Conservation (phyloP, 2,888 invertebrate species). For the Bellardia bayeri region DNA sequence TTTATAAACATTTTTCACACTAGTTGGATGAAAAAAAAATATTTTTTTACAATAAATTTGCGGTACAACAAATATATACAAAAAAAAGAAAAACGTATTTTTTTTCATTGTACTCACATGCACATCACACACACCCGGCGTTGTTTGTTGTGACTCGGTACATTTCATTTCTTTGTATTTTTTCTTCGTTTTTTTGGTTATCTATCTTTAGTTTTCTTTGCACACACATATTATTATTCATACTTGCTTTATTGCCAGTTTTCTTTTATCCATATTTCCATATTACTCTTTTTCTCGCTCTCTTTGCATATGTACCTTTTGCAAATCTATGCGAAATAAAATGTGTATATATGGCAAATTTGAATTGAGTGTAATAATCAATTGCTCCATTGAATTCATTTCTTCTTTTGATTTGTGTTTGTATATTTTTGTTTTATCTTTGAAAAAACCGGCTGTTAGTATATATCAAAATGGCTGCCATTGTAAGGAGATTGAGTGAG, state of each 20-base stretch:
- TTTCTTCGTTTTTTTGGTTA: constrained; percentile 14
- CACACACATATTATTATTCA: not conserved
- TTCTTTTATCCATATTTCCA: constrained; percentile 61
- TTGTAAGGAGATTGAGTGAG: constrained; percentile 17
- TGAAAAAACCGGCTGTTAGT: constrained; percentile 63
- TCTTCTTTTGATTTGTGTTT: not conserved
- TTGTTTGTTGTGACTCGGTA: constrained; percentile 54
- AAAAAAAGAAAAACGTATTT: constrained; percentile 6
- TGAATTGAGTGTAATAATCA: constrained; percentile 32
- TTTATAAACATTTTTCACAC: not conserved
- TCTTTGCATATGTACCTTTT: constrained; percentile 7
- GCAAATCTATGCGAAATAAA: constrained; percentile 8
- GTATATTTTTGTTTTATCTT: constrained; percentile 46
- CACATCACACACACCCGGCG: constrained; percentile 52
- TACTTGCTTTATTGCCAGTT: constrained; percentile 46
- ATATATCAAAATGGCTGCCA: constrained; percentile 70
- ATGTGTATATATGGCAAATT: constrained; percentile 60
- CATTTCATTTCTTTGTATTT: constrained; percentile 42
- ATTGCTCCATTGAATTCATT: not conserved
- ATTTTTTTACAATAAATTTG: constrained; percentile 26
- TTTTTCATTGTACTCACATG: constrained; percentile 21
- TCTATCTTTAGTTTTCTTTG: constrained; percentile 49
- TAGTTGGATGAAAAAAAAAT: not conserved
- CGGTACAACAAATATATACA: constrained; percentile 26
- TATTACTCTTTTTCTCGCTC: constrained; percentile 25